Evolutionary conservation across 2,888 invertebrate genomes (phyloP), one percentile per base, ranked within the genome.

Genomic region (Drosophila falleni): DNA sequence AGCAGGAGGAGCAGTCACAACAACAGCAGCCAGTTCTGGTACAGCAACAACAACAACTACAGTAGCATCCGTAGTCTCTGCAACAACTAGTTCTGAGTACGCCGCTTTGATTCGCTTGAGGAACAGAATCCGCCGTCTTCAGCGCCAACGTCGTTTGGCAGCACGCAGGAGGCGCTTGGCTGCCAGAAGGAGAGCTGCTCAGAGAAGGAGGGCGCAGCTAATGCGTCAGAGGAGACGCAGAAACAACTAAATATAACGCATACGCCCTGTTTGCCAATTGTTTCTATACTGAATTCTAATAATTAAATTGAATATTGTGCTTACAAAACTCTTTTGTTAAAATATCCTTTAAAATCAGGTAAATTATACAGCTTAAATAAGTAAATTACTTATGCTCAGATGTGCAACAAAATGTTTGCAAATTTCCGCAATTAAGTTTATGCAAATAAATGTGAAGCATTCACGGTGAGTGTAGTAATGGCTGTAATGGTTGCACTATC

Each of bases 381-480:
- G 44, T 11, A 16, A 11, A 51, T 56, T 33, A 33, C 37, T 59
- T 31, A 51, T 49, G 68, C 26, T 13, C 35, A 42, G 35, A 41
- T 9, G 16, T 11, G 55, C 37, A 37, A 19, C 55, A 65, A 58
- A 37, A 15, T 26, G 37, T 46, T 16, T 19, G 23, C 9, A 39
- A 62, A 59, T 59, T 47, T 47, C 16, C 51, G 23, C 58, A 84
- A 66, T 81, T 64, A 59, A 68, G 44, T 19, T 47, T 50, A 84
- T 72, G 65, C 65, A 71, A 87, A 74, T 71, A 35, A 29, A 33
- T 44, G 23, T 26, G 10, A 13, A 13, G 11, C 16, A 16, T 13
- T 8, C 19, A 33, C 9, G 19, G 33, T 19, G n/a, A 44, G 55
- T 33, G 13, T 29, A 23, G 8, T 10, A 3, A 5, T 1, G 10